These are phyloP conservation scores for Saccostrea echinata DNA, from an alignment of 1,140 invertebrate genomes.

Conservation along the genomic window DNA sequence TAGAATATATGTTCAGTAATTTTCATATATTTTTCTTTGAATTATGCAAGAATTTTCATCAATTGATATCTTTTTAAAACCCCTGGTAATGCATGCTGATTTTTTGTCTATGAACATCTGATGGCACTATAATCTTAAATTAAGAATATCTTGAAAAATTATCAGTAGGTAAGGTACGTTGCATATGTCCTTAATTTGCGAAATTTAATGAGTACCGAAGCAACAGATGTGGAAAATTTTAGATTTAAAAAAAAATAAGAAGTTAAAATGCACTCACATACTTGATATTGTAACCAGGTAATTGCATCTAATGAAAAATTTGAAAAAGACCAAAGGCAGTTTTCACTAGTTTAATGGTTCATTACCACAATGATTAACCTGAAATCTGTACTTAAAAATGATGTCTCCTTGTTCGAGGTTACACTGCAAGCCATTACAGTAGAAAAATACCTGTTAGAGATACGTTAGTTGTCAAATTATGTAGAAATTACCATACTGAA, in stretches of 20 bases:
- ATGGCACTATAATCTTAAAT: too few species aligned
- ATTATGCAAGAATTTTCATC: too few species aligned
- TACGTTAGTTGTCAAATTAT: slow-evolving; percentile 33
- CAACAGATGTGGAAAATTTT: neutral
- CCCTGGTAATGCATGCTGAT: too few species aligned
- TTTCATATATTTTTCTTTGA: too few species aligned
- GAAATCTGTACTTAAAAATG: neutral
- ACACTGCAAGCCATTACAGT: neutral
- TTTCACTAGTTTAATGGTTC: neutral
- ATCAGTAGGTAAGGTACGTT: too few species aligned
- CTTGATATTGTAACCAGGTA: neutral
- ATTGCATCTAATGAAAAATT: neutral
- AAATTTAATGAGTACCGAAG: too few species aligned
- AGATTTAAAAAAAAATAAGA: neutral
- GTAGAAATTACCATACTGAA: neutral
- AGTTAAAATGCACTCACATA: neutral
- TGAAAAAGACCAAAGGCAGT: neutral
- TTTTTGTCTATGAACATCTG: too few species aligned
- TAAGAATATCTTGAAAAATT: too few species aligned
- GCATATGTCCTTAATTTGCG: too few species aligned
- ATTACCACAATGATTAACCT: neutral
- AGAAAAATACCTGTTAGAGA: slow-evolving; percentile 20
- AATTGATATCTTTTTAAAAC: too few species aligned
- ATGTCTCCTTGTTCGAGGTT: neutral
- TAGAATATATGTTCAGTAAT: too few species aligned